Evolutionary conservation across 2,888 invertebrate genomes (phyloP).

Genomic region (Tubulanus polymorphus): DNA sequence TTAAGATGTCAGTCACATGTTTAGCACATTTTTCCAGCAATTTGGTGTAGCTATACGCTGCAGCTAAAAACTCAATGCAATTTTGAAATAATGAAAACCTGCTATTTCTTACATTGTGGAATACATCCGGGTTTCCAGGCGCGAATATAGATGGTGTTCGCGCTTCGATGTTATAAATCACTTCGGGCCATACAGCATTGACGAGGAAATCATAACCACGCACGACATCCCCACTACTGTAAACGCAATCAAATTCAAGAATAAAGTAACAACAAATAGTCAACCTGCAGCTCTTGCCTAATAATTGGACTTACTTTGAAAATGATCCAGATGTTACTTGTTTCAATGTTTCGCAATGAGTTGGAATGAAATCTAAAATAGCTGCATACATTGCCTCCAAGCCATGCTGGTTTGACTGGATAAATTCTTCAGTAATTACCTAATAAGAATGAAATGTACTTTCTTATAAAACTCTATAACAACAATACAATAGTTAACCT

Average conservation of each 20-base stretch:
- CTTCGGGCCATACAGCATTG: constrained; percentile 82
- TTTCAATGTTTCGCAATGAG: constrained; percentile 43
- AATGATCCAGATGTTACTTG: constrained; percentile 38
- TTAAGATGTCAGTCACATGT: too few species aligned
- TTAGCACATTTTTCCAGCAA: too few species aligned
- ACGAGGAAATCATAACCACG: constrained; percentile 73
- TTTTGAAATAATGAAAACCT: too few species aligned
- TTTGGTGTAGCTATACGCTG: too few species aligned
- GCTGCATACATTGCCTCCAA: constrained; percentile 69
- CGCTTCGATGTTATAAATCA: constrained; percentile 58
- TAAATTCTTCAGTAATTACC: constrained; percentile 67
- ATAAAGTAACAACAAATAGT: neutral
- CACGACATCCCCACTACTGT: constrained; percentile 50
- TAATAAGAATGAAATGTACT: too few species aligned
- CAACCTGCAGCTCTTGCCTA: neutral
- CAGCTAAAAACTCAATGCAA: too few species aligned
- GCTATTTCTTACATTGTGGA: constrained; percentile 67
- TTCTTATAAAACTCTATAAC: too few species aligned
- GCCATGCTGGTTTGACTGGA: constrained; percentile 59
- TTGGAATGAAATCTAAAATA: constrained; percentile 68
- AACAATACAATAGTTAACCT: constrained; percentile 1
- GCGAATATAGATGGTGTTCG: constrained; percentile 81
- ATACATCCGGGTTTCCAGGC: constrained; percentile 85
- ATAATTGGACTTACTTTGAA: constrained; percentile 26
- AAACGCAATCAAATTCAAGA: constrained; percentile 3